Evolutionary conservation across 2,888 invertebrate genomes (phyloP), one percentile per base, ranked within the genome.

Genomic region (Nomada lathburiana): DNA sequence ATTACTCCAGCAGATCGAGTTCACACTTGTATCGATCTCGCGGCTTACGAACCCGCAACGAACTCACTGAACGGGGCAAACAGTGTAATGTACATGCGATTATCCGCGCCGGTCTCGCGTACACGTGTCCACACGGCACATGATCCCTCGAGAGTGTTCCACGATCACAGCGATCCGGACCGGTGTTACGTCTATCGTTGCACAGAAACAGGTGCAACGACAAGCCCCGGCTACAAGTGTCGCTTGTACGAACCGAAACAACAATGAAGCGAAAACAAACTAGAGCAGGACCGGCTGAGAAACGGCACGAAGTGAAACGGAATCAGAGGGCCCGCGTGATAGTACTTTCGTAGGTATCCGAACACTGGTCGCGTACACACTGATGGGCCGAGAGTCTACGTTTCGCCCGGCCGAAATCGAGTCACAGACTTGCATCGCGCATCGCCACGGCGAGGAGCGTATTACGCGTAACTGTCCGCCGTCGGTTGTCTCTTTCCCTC

Each of bases 341-440:
- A 16, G 29, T 57, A 23, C 26, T 36, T 18, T 23, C 69, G 74
- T 69, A 47, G 53, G 70, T 78, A 63, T 47, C 68, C 50, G 79
- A 47, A 64, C 83, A 83, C 80, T 80, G 83, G 50, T 74, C 76
- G 79, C 82, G 78, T 76, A 73, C 72, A 76, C 80, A 87, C 87
- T 76, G 82, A 67, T 23, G 67, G 50, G 47, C 62, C 74, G 74
- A 47, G 74, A 47, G 63, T 75, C 59, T 62, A 59, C 74, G 86
- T 77, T 77, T 78, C 60, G 71, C 63, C 77, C 87, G 78, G 65
- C 82, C 80, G 75, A 86, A 86, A 84, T 84, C 82, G 82, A 86
- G 81, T 87, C 82, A 87, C 84, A 84, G 87, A 83, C 87, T 86
- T 87, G 87, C 87, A 87, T 87, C 82, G 87, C 87, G 87, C 87